Percentiles rank a stretch among this genome's conserved stretches.
phyloP scores from a whole-genome alignment of 2,113 vertebrate genomes.

The Catharus fuscescens region DNA sequence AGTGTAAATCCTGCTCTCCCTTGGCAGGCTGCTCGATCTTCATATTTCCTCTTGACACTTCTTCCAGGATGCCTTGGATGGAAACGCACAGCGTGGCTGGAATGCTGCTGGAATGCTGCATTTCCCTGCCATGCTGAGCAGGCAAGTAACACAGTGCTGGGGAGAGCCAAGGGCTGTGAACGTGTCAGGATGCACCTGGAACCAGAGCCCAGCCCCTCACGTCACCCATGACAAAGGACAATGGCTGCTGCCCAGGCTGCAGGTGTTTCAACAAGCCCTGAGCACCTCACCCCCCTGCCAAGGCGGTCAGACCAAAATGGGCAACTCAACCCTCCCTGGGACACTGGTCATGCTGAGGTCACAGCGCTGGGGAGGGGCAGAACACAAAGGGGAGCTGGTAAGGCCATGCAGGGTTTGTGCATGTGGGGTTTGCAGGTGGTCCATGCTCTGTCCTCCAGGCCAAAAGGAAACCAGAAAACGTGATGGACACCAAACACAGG shows the following conservation, averaged over 20 bases:
- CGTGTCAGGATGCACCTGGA: constrained; percentile 3
- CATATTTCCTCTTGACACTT: neutral
- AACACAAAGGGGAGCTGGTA: neutral
- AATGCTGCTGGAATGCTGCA: neutral
- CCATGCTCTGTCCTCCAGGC: neutral
- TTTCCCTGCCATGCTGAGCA: neutral
- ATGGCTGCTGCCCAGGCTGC: neutral
- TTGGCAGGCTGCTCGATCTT: neutral
- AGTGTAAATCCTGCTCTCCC: neutral
- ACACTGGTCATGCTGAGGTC: neutral
- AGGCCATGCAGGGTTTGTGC: rapidly evolving
- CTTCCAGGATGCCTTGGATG: neutral
- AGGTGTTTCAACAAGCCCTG: constrained; percentile 57
- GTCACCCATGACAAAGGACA: neutral
- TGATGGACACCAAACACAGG: neutral
- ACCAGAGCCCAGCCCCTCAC: neutral
- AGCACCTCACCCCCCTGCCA: neutral
- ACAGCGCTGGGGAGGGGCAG: rapidly evolving
- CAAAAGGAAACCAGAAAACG: neutral
- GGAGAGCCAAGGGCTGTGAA: neutral
- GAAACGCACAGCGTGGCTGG: neutral
- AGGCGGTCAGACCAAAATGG: neutral
- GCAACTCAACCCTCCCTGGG: neutral
- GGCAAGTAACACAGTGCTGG: neutral
- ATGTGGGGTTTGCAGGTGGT: rapidly evolving